Evolutionary conservation across 2,797 vertebrate species (phyloP).

Genomic region (Notolabrus celidotus): DNA sequence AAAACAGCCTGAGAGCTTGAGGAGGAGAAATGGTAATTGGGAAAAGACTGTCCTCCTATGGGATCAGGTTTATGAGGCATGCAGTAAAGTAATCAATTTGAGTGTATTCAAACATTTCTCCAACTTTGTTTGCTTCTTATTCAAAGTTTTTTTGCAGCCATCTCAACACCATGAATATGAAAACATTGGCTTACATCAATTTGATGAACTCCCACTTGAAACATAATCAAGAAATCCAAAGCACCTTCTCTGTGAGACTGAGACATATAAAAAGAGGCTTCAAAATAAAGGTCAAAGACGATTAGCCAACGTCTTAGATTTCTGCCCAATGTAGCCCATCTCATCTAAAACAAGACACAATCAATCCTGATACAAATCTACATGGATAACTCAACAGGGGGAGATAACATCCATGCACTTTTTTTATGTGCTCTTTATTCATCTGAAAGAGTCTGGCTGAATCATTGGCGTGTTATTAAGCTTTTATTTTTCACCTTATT

Average conservation of each 20-base stretch:
- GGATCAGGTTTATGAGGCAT: slow-evolving; percentile 34
- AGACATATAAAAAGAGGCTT: not conserved
- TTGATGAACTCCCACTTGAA: slow-evolving; percentile 33
- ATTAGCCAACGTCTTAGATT: slow-evolving; percentile 4
- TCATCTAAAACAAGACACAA: not conserved
- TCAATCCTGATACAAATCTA: no score
- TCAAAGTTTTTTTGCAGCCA: slow-evolving; percentile 34
- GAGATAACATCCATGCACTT: no score
- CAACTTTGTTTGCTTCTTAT: slow-evolving; percentile 22
- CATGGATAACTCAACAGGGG: no score
- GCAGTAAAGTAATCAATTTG: slow-evolving; percentile 26
- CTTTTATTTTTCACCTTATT: no score
- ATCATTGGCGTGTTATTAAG: no score
- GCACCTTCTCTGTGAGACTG: not conserved
- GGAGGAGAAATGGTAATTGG: slow-evolving; percentile 25
- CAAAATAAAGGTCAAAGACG: not conserved
- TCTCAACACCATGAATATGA: slow-evolving; percentile 15
- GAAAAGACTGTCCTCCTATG: slow-evolving; percentile 34
- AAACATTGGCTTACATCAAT: slow-evolving; percentile 21
- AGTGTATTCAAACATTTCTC: slow-evolving; percentile 21
- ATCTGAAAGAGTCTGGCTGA: no score
- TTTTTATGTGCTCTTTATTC: no score
- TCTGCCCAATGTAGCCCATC: slow-evolving; percentile 2
- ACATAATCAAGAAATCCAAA: slow-evolving; percentile 3
- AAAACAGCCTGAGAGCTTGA: slow-evolving; percentile 16